Evolutionary conservation across 1,140 invertebrate species (phyloP).

Genomic region (Adoxophyes honmai): DNA sequence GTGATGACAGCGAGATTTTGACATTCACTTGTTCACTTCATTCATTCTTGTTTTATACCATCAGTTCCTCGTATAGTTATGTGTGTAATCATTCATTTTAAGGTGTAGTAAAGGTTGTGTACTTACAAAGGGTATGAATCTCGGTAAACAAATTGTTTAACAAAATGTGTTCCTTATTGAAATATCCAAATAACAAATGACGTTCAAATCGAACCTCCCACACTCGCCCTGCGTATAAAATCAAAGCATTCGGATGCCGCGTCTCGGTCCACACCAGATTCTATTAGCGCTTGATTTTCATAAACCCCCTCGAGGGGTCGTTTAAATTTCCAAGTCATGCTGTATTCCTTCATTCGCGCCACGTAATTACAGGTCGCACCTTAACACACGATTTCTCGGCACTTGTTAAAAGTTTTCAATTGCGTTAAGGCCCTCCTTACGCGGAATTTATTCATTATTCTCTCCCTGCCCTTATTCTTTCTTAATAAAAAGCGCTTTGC

Average conservation of each 20-base stretch:
- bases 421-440: conserved; percentile 66
- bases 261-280: conserved; percentile 44
- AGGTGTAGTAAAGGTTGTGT: no score
- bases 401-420: conserved; percentile 77
- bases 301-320: conserved; percentile 37
- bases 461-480: conserved; percentile 46
- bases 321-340: conserved; percentile 68
- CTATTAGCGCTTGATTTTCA: conserved; percentile 66
- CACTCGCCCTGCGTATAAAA: no score
- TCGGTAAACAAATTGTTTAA: no score
- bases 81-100: no score
- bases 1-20: no score
- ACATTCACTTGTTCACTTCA: no score
- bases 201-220: neutral
- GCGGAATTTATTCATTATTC: conserved; percentile 75
- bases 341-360: conserved; percentile 55
- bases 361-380: conserved; percentile 67
- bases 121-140: no score
- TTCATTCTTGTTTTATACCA: no score
- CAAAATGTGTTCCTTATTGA: neutral
- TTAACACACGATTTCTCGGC: conserved; percentile 75
- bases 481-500: conserved; percentile 69
- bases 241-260: conserved; percentile 12
- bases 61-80: no score
- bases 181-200: neutral